A percentile compares a stretch with the other conserved stretches of the same genome.
Evolutionary conservation across 2,888 invertebrate genomes (phyloP).

Genomic region (Rhabditoides inermis): DNA sequence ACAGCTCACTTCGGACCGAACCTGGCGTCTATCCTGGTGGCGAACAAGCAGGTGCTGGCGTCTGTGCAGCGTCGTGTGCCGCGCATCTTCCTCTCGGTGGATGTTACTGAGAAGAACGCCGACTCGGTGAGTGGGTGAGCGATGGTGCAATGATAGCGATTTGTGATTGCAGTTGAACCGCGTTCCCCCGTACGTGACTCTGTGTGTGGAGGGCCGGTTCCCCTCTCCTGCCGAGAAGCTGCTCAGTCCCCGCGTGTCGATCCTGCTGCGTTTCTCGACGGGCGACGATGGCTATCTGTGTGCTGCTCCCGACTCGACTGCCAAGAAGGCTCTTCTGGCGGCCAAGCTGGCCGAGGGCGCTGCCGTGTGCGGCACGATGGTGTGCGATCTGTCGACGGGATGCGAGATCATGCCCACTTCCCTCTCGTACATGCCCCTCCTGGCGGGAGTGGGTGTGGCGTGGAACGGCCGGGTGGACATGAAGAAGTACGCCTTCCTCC

Average conservation of each 20-base stretch:
- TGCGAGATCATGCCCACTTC: conserved; percentile 48
- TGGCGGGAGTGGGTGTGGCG: conserved; percentile 38
- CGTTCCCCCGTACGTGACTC: conserved; percentile 37
- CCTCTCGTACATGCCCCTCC: conserved; percentile 35
- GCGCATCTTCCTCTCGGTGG: conserved; percentile 34
- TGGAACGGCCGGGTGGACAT: conserved; percentile 34
- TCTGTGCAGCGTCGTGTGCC: conserved; percentile 35
- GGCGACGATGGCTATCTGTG: conserved; percentile 44
- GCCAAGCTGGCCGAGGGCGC: conserved; percentile 30
- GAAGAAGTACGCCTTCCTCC: conserved; percentile 34
- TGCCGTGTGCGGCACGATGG: conserved; percentile 32
- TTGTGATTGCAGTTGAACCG: conserved; percentile 15
- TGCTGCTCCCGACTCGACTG: conserved; percentile 41
- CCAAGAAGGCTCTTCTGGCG: conserved; percentile 37
- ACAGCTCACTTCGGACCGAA: conserved; percentile 43
- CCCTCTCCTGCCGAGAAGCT: conserved; percentile 30
- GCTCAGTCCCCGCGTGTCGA: conserved; percentile 31
- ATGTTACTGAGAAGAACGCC: conserved; percentile 30
- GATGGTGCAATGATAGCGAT: not conserved
- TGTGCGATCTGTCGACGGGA: conserved; percentile 45
- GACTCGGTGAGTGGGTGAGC: conserved; percentile 6
- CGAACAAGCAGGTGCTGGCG: conserved; percentile 19
- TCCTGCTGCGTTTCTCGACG: conserved; percentile 40
- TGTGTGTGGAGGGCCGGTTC: conserved; percentile 37
- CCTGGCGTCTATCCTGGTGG: conserved; percentile 14